Percentiles rank a stretch among this genome's conserved stretches.
phyloP scores from a whole-genome alignment of 1,140 invertebrate genomes.

The Microplitis demolitor region DNA sequence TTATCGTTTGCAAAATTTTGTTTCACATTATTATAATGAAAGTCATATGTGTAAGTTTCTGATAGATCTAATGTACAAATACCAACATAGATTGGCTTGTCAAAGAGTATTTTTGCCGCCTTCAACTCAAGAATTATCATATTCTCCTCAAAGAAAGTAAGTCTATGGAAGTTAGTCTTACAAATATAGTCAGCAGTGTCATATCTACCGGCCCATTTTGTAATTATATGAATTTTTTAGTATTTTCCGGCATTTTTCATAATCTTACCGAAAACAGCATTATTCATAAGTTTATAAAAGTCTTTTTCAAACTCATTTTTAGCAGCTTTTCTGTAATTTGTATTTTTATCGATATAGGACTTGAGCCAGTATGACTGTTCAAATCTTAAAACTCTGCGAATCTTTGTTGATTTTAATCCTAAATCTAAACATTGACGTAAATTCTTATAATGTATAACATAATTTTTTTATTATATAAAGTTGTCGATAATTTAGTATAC shows the following conservation, averaged over 20 bases:
- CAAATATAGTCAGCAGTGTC: not conserved
- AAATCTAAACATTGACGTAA: not conserved
- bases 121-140: not conserved
- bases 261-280: constrained; percentile 13
- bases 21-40: constrained; percentile 1
- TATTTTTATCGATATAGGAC: no score
- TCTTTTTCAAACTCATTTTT: not conserved
- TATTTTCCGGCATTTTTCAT: not conserved
- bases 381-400: not conserved
- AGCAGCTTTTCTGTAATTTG: not conserved
- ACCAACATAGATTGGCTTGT: constrained; percentile 10
- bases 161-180: constrained; percentile 3
- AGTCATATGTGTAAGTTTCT: constrained; percentile 6
- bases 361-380: not conserved
- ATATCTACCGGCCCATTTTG: not conserved
- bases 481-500: no score
- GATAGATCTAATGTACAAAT: not conserved
- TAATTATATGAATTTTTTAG: not conserved
- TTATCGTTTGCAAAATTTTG: not conserved
- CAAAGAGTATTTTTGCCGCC: not conserved
- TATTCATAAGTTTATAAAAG: constrained; percentile 5
- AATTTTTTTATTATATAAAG: not conserved
- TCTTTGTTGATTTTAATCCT: not conserved
- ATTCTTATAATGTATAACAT: constrained; percentile 15
- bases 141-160: not conserved